Conservation (phyloP, 2,113 vertebrate species). For the Chelonoidis abingdonii region DNA sequence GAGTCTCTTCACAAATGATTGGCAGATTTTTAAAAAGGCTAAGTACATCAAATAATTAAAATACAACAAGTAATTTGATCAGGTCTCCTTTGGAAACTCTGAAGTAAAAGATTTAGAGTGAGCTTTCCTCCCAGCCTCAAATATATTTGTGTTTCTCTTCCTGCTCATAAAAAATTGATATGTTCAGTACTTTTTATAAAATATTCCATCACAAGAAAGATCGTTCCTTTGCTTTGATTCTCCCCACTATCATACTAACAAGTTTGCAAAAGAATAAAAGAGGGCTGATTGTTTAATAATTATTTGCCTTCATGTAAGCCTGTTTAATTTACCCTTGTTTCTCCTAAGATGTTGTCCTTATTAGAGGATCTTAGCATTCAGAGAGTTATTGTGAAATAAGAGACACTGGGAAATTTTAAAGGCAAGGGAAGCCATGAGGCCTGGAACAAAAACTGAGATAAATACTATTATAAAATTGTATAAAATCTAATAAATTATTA, state of each 20-base stretch:
- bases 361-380: background rate
- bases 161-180: background rate
- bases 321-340: background rate
- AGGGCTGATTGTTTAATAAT: accelerated
- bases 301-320: accelerated
- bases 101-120: background rate
- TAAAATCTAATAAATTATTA: background rate
- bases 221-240: background rate
- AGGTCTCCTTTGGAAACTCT: background rate
- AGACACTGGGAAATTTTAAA: background rate
- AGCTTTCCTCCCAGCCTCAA: background rate
- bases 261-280: background rate
- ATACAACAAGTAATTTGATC: background rate
- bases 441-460: background rate
- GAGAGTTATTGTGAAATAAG: accelerated
- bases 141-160: background rate
- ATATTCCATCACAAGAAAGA: background rate
- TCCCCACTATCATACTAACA: background rate
- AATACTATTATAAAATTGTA: background rate
- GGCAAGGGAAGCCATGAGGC: background rate
- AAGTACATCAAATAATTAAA: background rate
- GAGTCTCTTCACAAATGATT: background rate
- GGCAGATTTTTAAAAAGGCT: background rate
- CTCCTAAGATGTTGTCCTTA: background rate
- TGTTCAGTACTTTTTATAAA: background rate